phyloP scores from a whole-genome alignment of 2,113 vertebrate genomes.

The Cygnus atratus region DNA sequence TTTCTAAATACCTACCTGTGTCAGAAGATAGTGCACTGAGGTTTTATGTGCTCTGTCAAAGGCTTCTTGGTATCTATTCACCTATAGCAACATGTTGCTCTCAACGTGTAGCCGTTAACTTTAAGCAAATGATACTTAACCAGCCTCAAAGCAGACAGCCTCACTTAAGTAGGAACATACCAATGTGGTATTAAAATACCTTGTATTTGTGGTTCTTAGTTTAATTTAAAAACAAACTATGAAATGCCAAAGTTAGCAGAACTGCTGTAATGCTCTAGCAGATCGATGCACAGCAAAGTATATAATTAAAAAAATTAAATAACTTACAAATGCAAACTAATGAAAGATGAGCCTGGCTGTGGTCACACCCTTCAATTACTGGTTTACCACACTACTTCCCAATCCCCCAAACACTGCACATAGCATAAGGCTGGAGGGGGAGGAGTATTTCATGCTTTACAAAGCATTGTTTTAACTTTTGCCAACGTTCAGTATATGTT shows the following conservation, averaged over 20 bases:
- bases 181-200: not conserved
- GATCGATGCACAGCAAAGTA: not conserved
- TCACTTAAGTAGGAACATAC: not conserved
- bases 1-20: not conserved
- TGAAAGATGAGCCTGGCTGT: not conserved
- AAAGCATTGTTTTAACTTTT: not conserved
- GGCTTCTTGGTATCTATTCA: not conserved
- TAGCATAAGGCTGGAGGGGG: not conserved
- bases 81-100: not conserved
- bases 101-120: not conserved
- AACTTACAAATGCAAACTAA: not conserved
- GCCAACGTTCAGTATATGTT: not conserved
- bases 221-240: not conserved
- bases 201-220: not conserved
- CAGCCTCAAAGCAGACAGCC: not conserved
- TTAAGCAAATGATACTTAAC: not conserved
- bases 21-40: not conserved
- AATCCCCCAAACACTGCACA: not conserved
- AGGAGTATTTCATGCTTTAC: not conserved
- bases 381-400: not conserved
- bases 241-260: not conserved
- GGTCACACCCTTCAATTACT: slow-evolving; percentile 31
- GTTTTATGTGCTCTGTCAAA: not conserved
- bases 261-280: not conserved
- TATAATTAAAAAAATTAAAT: not conserved